Base-by-base conservation (phyloP, 2,888 invertebrate genomes). In the Plebejus anna region DNA sequence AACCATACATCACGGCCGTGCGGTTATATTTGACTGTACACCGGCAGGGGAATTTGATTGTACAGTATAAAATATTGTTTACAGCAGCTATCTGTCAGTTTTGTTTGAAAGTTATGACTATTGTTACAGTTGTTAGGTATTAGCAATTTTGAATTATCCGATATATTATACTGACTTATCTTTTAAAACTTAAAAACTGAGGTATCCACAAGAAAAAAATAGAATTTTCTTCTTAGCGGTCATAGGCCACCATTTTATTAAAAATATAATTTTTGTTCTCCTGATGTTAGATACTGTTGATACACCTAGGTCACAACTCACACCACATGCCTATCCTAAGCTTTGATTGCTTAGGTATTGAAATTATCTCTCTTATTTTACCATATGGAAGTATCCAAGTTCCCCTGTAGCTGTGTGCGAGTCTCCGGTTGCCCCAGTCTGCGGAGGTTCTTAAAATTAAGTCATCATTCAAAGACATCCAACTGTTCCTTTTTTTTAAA, bases 371-470 rank as follows among this genome's bases (percentile, higher is more conserved):
- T 57, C 5, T 3, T 3, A 9, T 7, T 16, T 22, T 55, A 36
- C 57, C n/a, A 28, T 73, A 11, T 55, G 28, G 4, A 16, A 36
- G 28, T 22, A 70, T 51, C 51, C 11, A 38, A 57, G 22, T 32
- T 75, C 71, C 32, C 78, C 76, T 79, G 79, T 59, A 51, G n/a
- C 75, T 77, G 78, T 80, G 57, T 78, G 22, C 47, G 42, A 47
- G 85, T 85, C 88, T 89, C 90, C 87, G 87, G 88, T 89, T 88
- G 85, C 88, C 81, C 81, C 83, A 85, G 89, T 82, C 82, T 83
- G 87, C 84, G 88, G 90, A 87, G 92, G 90, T 90, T 90, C 89
- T 87, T 89, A 89, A 93, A 92, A 94, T 93, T 94, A 93, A 94
- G 92, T 92, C 92, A 94, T 94, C 93, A 94, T 90, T 94, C 92